phyloP scores from a whole-genome alignment of 2,888 invertebrate genomes.

The Noctua comes region DNA sequence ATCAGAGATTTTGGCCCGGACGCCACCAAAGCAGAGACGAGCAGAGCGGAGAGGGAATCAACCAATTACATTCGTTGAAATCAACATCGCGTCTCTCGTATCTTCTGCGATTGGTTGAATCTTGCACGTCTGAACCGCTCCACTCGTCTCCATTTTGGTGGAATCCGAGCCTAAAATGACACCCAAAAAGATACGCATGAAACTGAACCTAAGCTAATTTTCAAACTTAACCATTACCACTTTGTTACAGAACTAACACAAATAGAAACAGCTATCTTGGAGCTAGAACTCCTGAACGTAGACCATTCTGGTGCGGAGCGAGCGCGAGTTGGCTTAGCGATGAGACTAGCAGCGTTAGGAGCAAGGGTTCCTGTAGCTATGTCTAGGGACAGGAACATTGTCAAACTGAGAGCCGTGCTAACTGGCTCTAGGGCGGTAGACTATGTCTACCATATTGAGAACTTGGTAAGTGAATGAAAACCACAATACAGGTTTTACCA shows the following conservation, averaged over 20 bases:
- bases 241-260: slow-evolving; percentile 91
- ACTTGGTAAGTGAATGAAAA: slow-evolving; percentile 90
- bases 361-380: slow-evolving; percentile 80
- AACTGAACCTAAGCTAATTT: background rate
- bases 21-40: background rate
- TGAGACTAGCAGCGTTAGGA: slow-evolving; percentile 77
- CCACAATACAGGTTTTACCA: background rate
- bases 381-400: slow-evolving; percentile 86
- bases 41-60: background rate
- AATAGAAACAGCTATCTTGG: slow-evolving; percentile 94
- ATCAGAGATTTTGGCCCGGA: background rate
- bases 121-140: background rate
- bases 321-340: slow-evolving; percentile 84
- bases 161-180: background rate
- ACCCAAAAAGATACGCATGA: background rate
- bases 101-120: background rate
- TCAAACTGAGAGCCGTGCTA: slow-evolving; percentile 91
- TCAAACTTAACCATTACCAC: background rate
- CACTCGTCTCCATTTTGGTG: background rate
- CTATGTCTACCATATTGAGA: slow-evolving; percentile 94
- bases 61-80: background rate
- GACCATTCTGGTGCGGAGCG: slow-evolving; percentile 88
- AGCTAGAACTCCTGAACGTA: slow-evolving; percentile 93
- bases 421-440: slow-evolving; percentile 94
- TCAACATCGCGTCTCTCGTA: background rate